A percentile compares a stretch with the other conserved stretches of the same genome.
phyloP scores from a whole-genome alignment of 1,140 invertebrate genomes.

The Leucophenga varia region DNA sequence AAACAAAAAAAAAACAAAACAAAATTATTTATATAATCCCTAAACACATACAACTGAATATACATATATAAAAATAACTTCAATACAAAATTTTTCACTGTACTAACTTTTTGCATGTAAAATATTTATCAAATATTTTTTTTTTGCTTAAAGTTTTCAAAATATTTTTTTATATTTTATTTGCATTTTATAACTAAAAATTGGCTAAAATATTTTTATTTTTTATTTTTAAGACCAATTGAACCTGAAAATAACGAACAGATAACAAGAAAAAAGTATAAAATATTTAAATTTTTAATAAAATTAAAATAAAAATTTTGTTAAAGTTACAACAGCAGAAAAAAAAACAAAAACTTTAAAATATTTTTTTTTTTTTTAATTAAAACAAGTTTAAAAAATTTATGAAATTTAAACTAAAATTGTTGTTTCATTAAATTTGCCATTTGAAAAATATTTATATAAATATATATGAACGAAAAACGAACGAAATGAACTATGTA shows the following conservation, averaged over 20 bases:
- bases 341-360: slow-evolving; percentile 28
- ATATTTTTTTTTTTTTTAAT: no score
- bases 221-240: no score
- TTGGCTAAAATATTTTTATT: no score
- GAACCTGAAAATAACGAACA: no score
- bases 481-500: slow-evolving; percentile 14
- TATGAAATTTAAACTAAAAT: slow-evolving; percentile 37
- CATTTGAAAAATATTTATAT: slow-evolving; percentile 26
- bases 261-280: no score
- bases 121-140: no score
- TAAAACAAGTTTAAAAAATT: no score
- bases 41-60: no score
- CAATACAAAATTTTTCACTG: neutral
- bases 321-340: slow-evolving; percentile 39
- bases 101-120: slow-evolving; percentile 11
- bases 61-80: no score
- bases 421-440: slow-evolving; percentile 49
- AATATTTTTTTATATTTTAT: no score
- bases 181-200: no score
- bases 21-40: no score
- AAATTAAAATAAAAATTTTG: slow-evolving; percentile 27
- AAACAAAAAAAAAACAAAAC: slow-evolving; percentile 17
- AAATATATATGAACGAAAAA: slow-evolving; percentile 31
- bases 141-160: slow-evolving; percentile 12
- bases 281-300: slow-evolving; percentile 17